Percentiles rank a stretch among this genome's conserved stretches.
These are phyloP conservation scores for Thecocarcelia acutangulata DNA, from an alignment of 2,888 invertebrate species.

Conservation along the genomic window DNA sequence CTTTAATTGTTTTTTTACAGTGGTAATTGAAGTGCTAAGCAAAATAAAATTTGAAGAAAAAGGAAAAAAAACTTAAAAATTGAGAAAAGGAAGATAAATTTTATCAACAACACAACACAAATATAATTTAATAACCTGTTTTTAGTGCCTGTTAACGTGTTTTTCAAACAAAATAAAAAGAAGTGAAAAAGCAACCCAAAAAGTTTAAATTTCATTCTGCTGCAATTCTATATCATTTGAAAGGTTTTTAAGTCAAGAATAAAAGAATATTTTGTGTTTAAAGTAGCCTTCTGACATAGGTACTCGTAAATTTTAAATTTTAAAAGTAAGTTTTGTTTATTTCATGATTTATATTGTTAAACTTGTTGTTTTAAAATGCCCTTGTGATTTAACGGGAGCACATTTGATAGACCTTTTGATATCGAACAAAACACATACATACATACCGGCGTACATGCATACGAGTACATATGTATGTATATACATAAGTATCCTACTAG, in stretches of 20 bases:
- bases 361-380: no score
- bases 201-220: conserved; percentile 56
- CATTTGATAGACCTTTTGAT: no score
- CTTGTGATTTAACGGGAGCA: no score
- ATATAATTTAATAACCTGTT: conserved; percentile 68
- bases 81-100: conserved; percentile 63
- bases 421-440: no score
- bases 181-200: conserved; percentile 21
- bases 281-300: neutral
- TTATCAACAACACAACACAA: neutral
- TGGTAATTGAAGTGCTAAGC: conserved; percentile 63
- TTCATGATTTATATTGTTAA: no score
- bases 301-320: neutral
- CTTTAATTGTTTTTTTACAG: conserved; percentile 48
- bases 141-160: conserved; percentile 44
- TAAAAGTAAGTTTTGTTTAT: no score
- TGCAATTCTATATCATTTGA: conserved; percentile 52
- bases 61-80: conserved; percentile 13
- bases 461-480: no score
- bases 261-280: neutral
- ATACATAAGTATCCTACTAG: no score
- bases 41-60: conserved; percentile 29
- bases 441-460: no score
- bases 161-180: conserved; percentile 14
- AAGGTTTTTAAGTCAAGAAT: conserved; percentile 31